These are phyloP conservation scores for Rattus rattus DNA, from an alignment of 2,113 vertebrate genomes.

Conservation along the genomic window DNA sequence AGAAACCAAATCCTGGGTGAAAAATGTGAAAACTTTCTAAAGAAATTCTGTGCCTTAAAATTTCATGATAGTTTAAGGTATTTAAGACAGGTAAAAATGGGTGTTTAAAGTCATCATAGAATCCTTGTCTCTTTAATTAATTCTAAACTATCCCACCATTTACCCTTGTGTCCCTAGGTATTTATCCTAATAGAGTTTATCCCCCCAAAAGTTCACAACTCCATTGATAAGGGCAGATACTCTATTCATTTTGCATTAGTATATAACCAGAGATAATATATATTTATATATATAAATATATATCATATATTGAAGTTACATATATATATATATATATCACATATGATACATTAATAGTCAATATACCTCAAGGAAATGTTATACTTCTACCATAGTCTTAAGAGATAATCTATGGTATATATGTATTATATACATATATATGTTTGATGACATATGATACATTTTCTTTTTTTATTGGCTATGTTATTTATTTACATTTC, in stretches of 20 bases:
- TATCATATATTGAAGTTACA: too few relatives aligned
- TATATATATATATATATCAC: neutral
- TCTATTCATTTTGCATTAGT: neutral
- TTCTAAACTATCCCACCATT: neutral
- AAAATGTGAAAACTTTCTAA: neutral
- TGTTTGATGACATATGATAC: neutral
- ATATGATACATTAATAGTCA: neutral
- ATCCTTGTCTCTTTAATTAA: neutral
- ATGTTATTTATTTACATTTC: too few relatives aligned
- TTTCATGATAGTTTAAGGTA: neutral
- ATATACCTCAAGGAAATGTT: neutral
- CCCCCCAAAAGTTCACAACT: neutral
- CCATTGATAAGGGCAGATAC: neutral
- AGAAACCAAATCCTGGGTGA: neutral
- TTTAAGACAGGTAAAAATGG: neutral
- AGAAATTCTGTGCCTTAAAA: neutral
- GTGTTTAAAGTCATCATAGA: neutral
- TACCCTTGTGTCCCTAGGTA: neutral
- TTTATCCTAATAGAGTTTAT: neutral
- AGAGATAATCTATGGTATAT: neutral
- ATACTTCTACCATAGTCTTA: neutral
- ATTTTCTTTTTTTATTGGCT: neutral
- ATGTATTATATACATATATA: neutral
- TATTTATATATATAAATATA: too few relatives aligned
- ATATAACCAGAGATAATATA: neutral